Evolutionary conservation across 53 echinoderm and acorn worm species (phyloP), one percentile per base, ranked within the genome.

Genomic region (Arbacia lixula): DNA sequence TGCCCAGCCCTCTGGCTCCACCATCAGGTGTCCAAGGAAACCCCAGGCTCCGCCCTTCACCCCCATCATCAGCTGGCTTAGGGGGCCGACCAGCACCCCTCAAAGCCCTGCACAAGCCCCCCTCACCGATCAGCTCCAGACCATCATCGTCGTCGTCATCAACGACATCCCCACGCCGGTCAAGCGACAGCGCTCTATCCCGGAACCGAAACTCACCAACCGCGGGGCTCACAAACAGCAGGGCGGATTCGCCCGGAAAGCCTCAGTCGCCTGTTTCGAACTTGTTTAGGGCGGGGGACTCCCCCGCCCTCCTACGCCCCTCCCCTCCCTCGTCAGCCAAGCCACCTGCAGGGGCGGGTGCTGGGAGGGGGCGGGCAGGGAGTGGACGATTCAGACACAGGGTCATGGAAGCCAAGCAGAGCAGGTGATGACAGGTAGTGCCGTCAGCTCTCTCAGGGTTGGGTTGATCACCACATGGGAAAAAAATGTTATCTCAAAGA

Each of bases 251-350:
- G 11, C 27, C 69, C 2, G 64, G 21, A 5, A 19, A 66, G 33
- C 25, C 66, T 2, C 50, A 24, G 38, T 67, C 66, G n/a, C 84
- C 77, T 1, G 55, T 77, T 1, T n/a, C 41, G 26, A 35, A 58
- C 21, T 56, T 77, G 50, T 64, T 62, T 0, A 64, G 64, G n/a
- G 75, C 32, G 43, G 80, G 50, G 12, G 54, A 81, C 2, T 72
- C 79, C 32, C 74, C 91, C 0, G 52, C 91, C 28, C 76, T 78
- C 11, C 42, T 91, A n/a, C 86, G 54, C 21, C 98, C 98, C 24
- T 97, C 98, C 4, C 98, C 94, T 1, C 98, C 98, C 2, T 88
- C 98, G 35, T 94, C 98, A 42, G 92, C 88, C 4, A 86, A 87
- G 32, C 74, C 73, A 55, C 75, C 75, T 1, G 30, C 65, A 1